Conservation (phyloP, 2,797 vertebrate species). For the Acrossocheilus wenchowensis region DNA sequence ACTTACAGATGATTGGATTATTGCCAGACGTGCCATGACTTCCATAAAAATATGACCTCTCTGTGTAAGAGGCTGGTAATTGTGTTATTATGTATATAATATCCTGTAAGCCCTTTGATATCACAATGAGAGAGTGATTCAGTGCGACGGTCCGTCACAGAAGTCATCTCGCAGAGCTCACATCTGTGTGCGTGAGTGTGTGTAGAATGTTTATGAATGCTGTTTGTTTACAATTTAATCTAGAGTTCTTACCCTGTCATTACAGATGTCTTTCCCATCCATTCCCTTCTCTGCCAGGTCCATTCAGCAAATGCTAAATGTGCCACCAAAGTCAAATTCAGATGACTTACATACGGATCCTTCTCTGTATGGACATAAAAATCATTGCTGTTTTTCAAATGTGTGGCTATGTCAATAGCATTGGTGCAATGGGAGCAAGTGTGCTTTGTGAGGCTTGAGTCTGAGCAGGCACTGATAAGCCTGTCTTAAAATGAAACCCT, state of each 20-base stretch:
- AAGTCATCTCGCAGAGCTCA: constrained; percentile 7
- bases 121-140: constrained; percentile 11
- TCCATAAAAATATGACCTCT: constrained; percentile 68
- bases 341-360: neutral
- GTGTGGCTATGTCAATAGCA: neutral
- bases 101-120: constrained; percentile 27
- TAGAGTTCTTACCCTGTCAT: neutral
- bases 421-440: constrained; percentile 9
- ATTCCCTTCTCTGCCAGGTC: neutral
- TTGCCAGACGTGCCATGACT: constrained; percentile 59
- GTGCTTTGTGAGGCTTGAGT: constrained; percentile 24
- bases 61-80: constrained; percentile 67
- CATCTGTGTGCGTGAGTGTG: neutral
- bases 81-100: constrained; percentile 55
- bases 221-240: neutral
- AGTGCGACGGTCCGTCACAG: neutral
- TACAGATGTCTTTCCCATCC: neutral
- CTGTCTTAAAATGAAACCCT: constrained; percentile 25
- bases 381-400: constrained; percentile 3
- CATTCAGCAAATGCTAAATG: constrained; percentile 11
- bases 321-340: constrained; percentile 17
- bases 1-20: constrained; percentile 69
- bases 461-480: constrained; percentile 44
- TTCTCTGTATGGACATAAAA: neutral
- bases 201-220: constrained; percentile 4